Conservation (phyloP, 2,113 vertebrate genomes). For the Spea bombifrons region DNA sequence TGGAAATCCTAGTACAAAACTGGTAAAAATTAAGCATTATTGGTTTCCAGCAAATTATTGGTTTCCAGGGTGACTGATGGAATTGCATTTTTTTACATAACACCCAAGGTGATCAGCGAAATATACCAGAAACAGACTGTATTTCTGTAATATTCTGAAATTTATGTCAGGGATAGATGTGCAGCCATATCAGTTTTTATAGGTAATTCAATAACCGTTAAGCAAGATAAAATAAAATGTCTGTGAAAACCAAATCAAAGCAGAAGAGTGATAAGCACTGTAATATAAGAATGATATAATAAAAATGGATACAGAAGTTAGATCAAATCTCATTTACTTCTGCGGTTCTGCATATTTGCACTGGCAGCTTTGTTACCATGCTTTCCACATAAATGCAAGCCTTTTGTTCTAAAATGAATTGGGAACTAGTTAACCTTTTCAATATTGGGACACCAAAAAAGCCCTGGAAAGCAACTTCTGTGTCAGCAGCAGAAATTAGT, state of each 20-base stretch:
- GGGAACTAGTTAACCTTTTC: not conserved
- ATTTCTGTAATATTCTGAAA: not conserved
- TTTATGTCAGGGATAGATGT: conserved; percentile 22
- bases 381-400: conserved; percentile 18
- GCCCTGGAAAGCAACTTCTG: not conserved
- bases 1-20: too few species aligned
- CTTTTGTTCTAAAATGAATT: not conserved
- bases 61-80: too few species aligned
- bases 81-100: too few species aligned
- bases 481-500: too few species aligned
- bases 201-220: conserved; percentile 26
- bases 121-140: not conserved
- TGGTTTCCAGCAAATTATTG: too few species aligned
- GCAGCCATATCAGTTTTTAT: conserved; percentile 35
- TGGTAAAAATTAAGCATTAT: too few species aligned
- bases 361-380: conserved; percentile 16
- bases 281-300: conserved; percentile 24
- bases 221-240: conserved; percentile 40
- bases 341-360: conserved; percentile 4
- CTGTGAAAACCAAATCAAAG: conserved; percentile 23
- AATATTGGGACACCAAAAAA: not conserved
- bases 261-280: conserved; percentile 37
- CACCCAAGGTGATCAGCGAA: too few species aligned
- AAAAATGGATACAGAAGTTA: conserved; percentile 16
- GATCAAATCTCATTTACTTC: conserved; percentile 21